Percentiles rank a stretch among this genome's conserved stretches.
These are phyloP conservation scores for Myotis daubentonii DNA, from an alignment of 2,797 vertebrate genomes.

Conservation along the genomic window DNA sequence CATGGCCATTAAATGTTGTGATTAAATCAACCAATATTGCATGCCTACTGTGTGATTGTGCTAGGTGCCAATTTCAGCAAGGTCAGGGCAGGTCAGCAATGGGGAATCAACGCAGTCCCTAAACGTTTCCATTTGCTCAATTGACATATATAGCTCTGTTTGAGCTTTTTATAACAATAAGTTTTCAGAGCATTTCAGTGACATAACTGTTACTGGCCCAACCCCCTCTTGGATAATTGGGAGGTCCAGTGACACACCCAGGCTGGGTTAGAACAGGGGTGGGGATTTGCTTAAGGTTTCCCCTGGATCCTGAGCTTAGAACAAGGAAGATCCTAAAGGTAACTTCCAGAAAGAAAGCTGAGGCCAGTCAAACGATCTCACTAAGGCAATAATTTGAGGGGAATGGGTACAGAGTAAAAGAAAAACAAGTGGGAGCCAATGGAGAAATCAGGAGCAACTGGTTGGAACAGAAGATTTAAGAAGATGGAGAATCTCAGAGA, in stretches of 20 bases:
- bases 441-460: background rate
- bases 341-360: conserved; percentile 30
- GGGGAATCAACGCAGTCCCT: background rate
- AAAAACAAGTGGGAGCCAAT: background rate
- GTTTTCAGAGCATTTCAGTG: background rate
- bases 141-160: background rate
- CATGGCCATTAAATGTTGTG: background rate
- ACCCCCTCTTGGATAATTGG: background rate
- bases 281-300: background rate
- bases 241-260: background rate
- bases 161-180: conserved; percentile 42
- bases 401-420: background rate
- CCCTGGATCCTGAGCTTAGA: background rate
- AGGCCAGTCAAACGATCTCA: background rate
- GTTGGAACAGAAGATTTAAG: background rate
- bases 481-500: conserved; percentile 2
- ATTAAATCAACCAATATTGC: background rate
- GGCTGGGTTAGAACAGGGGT: background rate
- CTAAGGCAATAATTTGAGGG: background rate
- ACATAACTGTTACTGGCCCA: background rate
- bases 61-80: background rate
- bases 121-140: background rate
- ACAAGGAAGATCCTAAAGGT: background rate
- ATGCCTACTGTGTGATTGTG: background rate
- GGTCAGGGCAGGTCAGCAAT: background rate